phyloP scores from a whole-genome alignment of 1,140 invertebrate species.

The Cydia splendana region DNA sequence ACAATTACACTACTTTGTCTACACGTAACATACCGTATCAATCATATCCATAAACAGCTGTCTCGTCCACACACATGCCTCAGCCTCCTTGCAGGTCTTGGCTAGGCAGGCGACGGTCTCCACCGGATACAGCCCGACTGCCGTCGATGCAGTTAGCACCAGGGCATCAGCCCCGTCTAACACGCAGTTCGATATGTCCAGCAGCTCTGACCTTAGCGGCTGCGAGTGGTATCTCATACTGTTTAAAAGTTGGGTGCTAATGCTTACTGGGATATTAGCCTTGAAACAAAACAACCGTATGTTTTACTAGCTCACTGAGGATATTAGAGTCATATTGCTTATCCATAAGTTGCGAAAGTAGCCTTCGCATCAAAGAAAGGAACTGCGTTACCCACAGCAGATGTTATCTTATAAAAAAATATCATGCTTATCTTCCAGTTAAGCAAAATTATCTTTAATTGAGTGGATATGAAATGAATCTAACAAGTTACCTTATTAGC shows the following conservation, averaged over 20 bases:
- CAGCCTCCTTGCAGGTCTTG: conserved; percentile 89
- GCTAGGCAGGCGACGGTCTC: conserved; percentile 84
- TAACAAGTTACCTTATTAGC: conserved; percentile 81
- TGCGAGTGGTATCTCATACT: conserved; percentile 80
- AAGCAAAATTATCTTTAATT: neutral
- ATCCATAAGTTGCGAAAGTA: too few species aligned
- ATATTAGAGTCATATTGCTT: too few species aligned
- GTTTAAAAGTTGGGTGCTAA: conserved; percentile 65
- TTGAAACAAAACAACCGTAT: conserved; percentile 37
- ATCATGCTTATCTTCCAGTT: too few species aligned
- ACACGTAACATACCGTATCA: conserved; percentile 60
- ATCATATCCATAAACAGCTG: conserved; percentile 87
- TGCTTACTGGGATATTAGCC: conserved; percentile 64
- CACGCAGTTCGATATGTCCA: conserved; percentile 89
- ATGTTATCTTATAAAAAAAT: too few species aligned
- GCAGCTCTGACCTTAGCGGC: conserved; percentile 85
- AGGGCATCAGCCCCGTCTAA: conserved; percentile 89
- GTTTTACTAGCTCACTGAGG: too few species aligned
- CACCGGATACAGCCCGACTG: conserved; percentile 85
- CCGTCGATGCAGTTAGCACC: conserved; percentile 88
- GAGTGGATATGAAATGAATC: neutral
- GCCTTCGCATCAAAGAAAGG: too few species aligned
- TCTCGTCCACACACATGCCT: conserved; percentile 89
- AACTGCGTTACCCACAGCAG: too few species aligned
- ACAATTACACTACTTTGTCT: neutral